Conservation (phyloP, 2,113 vertebrate species). For the Progne subis region DNA sequence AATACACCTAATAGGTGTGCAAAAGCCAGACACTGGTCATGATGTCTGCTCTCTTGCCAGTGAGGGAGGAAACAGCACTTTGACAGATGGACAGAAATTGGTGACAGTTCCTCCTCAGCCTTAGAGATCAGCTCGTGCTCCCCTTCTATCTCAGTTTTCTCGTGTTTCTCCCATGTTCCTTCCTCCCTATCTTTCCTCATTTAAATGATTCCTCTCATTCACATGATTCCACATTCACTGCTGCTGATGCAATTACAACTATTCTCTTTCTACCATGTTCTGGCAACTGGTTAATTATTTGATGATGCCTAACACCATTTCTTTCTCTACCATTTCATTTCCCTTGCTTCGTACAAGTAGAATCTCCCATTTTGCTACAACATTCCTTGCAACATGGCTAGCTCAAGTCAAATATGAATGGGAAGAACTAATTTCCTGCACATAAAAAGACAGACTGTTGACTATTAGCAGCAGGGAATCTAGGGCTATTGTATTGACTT, state of each 20-base stretch:
- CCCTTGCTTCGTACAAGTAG: background rate
- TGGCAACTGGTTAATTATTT: background rate
- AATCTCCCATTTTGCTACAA: background rate
- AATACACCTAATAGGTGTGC: conserved; percentile 39
- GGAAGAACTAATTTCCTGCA: background rate
- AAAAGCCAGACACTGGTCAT: background rate
- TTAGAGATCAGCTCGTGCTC: background rate
- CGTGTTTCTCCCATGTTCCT: background rate
- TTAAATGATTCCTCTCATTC: background rate
- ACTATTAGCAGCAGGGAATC: background rate
- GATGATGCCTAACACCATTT: background rate
- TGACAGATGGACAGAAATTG: background rate
- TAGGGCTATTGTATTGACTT: background rate
- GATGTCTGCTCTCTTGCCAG: background rate
- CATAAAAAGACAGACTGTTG: background rate
- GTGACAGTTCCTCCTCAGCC: background rate
- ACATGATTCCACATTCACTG: background rate
- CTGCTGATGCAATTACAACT: background rate
- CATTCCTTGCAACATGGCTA: background rate
- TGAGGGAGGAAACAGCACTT: background rate
- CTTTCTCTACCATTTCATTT: background rate
- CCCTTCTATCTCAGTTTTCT: background rate
- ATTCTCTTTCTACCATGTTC: background rate
- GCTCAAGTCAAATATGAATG: background rate
- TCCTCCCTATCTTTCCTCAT: background rate